Evolutionary conservation across 2,113 vertebrate species (phyloP), one percentile per base, ranked within the genome.

Genomic region (Sinosuthora webbiana): DNA sequence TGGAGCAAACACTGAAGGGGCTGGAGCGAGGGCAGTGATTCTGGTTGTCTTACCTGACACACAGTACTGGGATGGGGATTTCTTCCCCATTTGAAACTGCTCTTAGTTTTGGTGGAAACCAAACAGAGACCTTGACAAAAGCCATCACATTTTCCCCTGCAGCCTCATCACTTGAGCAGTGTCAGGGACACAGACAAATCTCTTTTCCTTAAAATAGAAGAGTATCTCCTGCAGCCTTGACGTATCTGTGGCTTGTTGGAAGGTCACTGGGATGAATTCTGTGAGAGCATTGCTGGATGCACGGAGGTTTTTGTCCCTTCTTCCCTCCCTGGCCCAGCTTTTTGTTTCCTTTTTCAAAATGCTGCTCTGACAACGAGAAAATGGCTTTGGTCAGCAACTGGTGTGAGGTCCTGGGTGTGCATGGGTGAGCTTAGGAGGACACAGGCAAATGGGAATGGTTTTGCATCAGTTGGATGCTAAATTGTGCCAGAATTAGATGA

Each of bases 351-450:
- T 20, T 20, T 60, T 31, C 30, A 16, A 24, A 59, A 59, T 63
- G 75, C 23, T 47, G 13, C 45, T 42, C 31, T 8, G 33, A 11
- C 49, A 82, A 47, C 7, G 35, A 52, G 56, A 18, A 55, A 47
- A 47, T 7, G 28, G 57, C 64, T 85, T 47, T 25, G 33, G 3
- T 25, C 64, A 39, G 81, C 20, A 16, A 4, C 5, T 13, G 0
- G 0, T 30, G 15, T 0, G 0, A 55, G 22, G 39, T 68, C 21
- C 16, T 37, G 45, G 23, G 24, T 11, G 69, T 25, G 24, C 15
- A 0, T 5, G 70, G 60, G 21, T 47, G 74, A 49, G 23, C 69
- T 45, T 15, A n/a, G 44, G 11, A 13, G 23, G 5, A 42, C 41
- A 2, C 0, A 0, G 11, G 45, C n/a, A 60, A 7, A n/a, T 6